phyloP scores from a whole-genome alignment of 2,113 vertebrate genomes.

The Rhegmatorhina hoffmannsi region DNA sequence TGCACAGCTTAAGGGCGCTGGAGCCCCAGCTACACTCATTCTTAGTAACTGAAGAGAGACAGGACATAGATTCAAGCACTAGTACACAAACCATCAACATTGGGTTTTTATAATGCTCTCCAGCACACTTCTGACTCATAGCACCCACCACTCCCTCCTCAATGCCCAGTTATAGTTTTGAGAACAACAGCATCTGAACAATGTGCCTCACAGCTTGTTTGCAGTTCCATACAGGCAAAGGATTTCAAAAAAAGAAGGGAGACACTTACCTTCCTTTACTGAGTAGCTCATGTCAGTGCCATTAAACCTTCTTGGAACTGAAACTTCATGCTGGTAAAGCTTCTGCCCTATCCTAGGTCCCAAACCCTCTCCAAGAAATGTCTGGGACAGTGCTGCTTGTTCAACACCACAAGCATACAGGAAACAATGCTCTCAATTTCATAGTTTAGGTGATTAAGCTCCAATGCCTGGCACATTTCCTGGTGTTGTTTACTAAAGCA shows the following conservation, averaged over 20 bases:
- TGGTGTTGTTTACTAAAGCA: neutral
- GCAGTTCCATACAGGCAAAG: accelerated
- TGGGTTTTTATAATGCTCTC: accelerated
- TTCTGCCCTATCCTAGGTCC: neutral
- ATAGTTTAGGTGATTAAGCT: neutral
- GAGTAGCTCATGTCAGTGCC: neutral
- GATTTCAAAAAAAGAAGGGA: neutral
- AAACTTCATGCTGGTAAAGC: neutral
- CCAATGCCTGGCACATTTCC: neutral
- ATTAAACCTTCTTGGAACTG: neutral
- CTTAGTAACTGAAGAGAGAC: neutral
- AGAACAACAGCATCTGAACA: neutral
- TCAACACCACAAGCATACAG: neutral
- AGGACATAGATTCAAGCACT: neutral
- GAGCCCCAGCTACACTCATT: neutral
- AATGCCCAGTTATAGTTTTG: neutral
- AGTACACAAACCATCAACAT: neutral
- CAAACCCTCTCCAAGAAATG: neutral
- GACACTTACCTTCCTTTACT: neutral
- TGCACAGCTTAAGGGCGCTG: neutral
- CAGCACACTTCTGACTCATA: neutral
- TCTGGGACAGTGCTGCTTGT: neutral
- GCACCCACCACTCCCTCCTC: neutral
- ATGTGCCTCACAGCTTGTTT: neutral
- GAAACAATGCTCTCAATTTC: neutral